These are phyloP conservation scores for Amphiprion clarkii DNA, from an alignment of 2,797 vertebrate genomes.

Conservation along the genomic window DNA sequence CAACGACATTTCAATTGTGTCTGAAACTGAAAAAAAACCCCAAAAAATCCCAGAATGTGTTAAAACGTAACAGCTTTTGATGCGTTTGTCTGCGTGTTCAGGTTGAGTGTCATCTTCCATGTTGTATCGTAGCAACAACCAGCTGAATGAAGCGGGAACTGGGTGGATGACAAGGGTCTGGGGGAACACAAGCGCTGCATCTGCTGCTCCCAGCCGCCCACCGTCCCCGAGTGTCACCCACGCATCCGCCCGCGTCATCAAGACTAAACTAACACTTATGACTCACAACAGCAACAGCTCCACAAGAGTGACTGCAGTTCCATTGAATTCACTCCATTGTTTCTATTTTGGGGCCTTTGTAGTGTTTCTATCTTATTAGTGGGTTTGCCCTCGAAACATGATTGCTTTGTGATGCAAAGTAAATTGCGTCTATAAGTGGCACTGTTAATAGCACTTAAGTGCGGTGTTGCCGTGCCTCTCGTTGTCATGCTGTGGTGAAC, in stretches of 20 bases:
- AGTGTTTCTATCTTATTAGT: constrained; percentile 58
- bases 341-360: constrained; percentile 69
- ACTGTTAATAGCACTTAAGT: constrained; percentile 23
- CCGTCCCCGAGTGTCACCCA: constrained; percentile 62
- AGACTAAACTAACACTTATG: constrained; percentile 73
- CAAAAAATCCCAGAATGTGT: constrained; percentile 2
- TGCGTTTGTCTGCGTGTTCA: constrained; percentile 32
- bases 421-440: constrained; percentile 64
- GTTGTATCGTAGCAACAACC: constrained; percentile 77
- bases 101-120: constrained; percentile 56
- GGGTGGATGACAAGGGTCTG: constrained; percentile 70
- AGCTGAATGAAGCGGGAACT: constrained; percentile 52
- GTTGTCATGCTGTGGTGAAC: constrained; percentile 8
- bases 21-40: constrained; percentile 21
- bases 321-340: constrained; percentile 46
- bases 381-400: constrained; percentile 53
- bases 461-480: constrained; percentile 14
- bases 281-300: constrained; percentile 68
- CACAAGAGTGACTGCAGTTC: constrained; percentile 44
- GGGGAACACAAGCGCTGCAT: constrained; percentile 63
- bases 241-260: constrained; percentile 65
- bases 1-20: constrained; percentile 25
- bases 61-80: constrained; percentile 39
- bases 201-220: constrained; percentile 52
- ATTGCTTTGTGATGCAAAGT: constrained; percentile 75